Evolutionary conservation across 2,797 vertebrate genomes (phyloP), one percentile per base, ranked within the genome.

Genomic region (Coluber constrictor): DNA sequence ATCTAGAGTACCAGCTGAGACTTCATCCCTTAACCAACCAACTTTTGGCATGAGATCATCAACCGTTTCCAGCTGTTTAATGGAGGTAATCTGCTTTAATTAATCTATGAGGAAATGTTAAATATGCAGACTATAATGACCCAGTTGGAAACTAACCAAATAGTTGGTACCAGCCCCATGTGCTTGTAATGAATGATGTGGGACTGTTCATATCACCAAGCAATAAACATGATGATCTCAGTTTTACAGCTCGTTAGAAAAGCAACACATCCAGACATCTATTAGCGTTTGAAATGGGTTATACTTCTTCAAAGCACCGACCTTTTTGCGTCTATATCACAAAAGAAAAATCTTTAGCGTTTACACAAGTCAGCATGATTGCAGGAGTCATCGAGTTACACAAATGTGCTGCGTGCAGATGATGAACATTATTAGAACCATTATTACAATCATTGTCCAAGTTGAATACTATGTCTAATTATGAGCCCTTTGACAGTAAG

Each of bases 51-150:
- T 90, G 93, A 95, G 61, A 90, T 29, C 16, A 4, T 87, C 92
- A 93, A 91, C 92, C 47, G 2, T 90, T 3, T 37, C 59, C 54
- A 92, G 86, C 95, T 91, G 37, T 92, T 88, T 95, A 93, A 92
- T 90, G 56, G 94, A 93, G 57, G 8, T 23, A 89, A 88, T 93
- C 90, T 93, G 54, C 55, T 13, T 89, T 70, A 93, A 93, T 91
- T 91, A 91, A 95, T 83, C 70, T 91, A 32, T 25, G 87, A 94
- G 89, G 94, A 95, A 94, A 86, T 55, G 51, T 92, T 92, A 96
- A 92, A 92, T 0, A 1, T 23, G 43, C 91, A 93, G 94, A 16
- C 63, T 86, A 63, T 91, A 94, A 94, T 95, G 93, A 95, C 54
- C 51, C 60, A 94, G 83, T 90, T 95, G 94, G 93, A 96, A 89